phyloP scores from a whole-genome alignment of 30 jellyfish, hydroid and myxozoan genomes.

The Cassiopea andromeda region DNA sequence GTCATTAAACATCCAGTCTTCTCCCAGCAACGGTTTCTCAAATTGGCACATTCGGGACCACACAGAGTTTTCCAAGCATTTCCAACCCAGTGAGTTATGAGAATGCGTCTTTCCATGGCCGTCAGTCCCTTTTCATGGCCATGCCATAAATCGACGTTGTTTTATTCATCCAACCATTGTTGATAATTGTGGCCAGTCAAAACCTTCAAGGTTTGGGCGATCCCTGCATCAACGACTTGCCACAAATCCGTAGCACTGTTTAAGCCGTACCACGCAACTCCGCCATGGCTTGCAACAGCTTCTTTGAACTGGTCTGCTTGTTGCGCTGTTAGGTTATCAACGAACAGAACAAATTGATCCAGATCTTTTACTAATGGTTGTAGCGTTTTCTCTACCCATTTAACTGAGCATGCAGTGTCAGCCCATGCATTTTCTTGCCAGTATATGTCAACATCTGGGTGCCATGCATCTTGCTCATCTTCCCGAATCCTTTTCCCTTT shows the following conservation, averaged over 20 bases:
- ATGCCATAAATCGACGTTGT: neutral
- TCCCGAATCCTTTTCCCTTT: constrained; percentile 40
- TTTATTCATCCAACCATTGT: neutral
- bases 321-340: constrained; percentile 70
- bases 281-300: too few species aligned
- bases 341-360: constrained; percentile 69
- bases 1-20: too few species aligned
- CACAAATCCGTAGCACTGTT: constrained; percentile 72
- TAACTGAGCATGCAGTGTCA: too few species aligned
- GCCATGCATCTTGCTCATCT: constrained; percentile 52
- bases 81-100: too few species aligned
- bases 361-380: constrained; percentile 21
- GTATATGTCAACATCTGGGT: constrained; percentile 33
- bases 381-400: constrained; percentile 22
- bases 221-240: constrained; percentile 87
- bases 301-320: constrained; percentile 52
- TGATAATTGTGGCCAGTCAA: constrained; percentile 33
- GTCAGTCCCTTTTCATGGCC: neutral
- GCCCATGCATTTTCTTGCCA: too few species aligned
- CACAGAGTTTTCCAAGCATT: too few species aligned
- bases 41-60: too few species aligned
- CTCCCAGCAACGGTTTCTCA: too few species aligned
- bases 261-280: neutral
- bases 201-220: constrained; percentile 66
- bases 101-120: neutral